phyloP scores from a whole-genome alignment of 2,888 invertebrate species.

The Eristalinus sepulchralis region DNA sequence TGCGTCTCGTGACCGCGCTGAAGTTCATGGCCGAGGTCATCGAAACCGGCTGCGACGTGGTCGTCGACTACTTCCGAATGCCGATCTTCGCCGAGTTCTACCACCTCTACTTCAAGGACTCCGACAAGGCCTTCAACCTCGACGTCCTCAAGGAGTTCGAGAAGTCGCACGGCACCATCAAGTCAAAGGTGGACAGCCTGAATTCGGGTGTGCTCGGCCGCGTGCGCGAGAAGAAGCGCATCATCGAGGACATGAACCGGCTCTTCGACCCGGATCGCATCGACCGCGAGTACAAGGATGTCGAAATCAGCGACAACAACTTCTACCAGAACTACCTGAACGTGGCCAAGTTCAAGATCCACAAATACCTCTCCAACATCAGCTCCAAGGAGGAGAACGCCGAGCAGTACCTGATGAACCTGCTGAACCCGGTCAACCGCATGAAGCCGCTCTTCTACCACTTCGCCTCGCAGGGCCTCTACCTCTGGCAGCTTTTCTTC shows the following conservation, averaged over 20 bases:
- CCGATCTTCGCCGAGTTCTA: constrained; percentile 65
- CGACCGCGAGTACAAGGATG: constrained; percentile 46
- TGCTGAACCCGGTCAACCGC: constrained; percentile 62
- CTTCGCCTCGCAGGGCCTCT: constrained; percentile 62
- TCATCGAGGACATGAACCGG: constrained; percentile 43
- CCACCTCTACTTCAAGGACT: constrained; percentile 48
- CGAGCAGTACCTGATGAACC: constrained; percentile 55
- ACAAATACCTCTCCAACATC: constrained; percentile 42
- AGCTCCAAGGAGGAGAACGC: constrained; percentile 37
- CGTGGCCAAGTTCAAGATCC: constrained; percentile 43
- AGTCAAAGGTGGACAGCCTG: constrained; percentile 32
- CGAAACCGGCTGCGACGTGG: constrained; percentile 54
- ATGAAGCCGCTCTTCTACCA: constrained; percentile 60
- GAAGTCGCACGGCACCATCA: constrained; percentile 43
- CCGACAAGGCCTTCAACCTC: constrained; percentile 51
- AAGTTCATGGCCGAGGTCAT: constrained; percentile 58
- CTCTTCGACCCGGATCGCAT: constrained; percentile 40
- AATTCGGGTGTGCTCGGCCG: constrained; percentile 24
- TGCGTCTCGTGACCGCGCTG: constrained; percentile 53
- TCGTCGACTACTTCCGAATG: constrained; percentile 51
- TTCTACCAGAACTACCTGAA: constrained; percentile 61
- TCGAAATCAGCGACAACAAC: constrained; percentile 54
- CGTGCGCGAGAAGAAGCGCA: constrained; percentile 41
- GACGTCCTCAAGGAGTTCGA: constrained; percentile 60
- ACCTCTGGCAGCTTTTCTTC: constrained; percentile 61